Conservation (phyloP, 2,888 invertebrate genomes). For the Trachelus tabidus region DNA sequence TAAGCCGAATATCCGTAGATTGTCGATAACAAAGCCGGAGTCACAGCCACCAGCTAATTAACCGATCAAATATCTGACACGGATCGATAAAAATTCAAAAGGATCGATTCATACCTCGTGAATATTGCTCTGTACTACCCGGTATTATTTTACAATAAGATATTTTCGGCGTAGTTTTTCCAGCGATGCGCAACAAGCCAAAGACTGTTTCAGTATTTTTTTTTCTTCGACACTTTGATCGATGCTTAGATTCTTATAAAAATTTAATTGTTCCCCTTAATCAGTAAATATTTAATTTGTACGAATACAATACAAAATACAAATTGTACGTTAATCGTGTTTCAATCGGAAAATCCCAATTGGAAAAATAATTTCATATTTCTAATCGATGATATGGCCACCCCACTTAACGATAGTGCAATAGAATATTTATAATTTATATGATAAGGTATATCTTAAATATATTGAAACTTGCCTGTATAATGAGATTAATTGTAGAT, state of each 20-base stretch:
- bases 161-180: not conserved
- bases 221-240: not conserved
- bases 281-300: not conserved
- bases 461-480: not conserved
- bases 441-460: not conserved
- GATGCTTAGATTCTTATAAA: too few species aligned
- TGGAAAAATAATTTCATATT: not conserved
- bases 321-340: not conserved
- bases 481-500: not conserved
- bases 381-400: not conserved
- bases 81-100: not conserved
- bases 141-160: not conserved
- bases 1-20: constrained; percentile 80
- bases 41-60: constrained; percentile 8
- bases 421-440: not conserved
- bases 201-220: not conserved
- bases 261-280: not conserved
- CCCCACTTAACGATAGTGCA: not conserved
- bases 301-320: not conserved
- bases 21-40: constrained; percentile 71
- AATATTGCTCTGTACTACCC: not conserved
- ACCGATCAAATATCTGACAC: not conserved
- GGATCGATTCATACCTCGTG: not conserved
- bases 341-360: too few species aligned
- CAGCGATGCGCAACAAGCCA: not conserved